Base-by-base conservation (phyloP, 2,888 invertebrate genomes). In the Choristoneura rosaceana region DNA sequence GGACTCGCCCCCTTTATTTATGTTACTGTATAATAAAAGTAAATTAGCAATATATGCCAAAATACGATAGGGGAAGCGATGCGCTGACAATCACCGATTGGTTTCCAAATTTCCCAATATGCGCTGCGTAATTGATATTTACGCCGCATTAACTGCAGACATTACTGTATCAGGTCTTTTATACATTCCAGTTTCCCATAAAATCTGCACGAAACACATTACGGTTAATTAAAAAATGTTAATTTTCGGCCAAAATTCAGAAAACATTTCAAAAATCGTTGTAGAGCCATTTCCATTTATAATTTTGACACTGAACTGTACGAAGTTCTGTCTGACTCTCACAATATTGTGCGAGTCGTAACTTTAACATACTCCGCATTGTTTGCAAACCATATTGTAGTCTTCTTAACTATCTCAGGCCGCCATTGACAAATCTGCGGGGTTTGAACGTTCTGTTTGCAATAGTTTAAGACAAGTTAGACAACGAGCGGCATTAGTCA, bases 111-210 rank as follows among this genome's bases (percentile, higher is more conserved):
- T 87, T 85, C 80, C 86, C 87, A 80, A 87, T 87, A 86, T 84
- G 86, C 85, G 81, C 87, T 77, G 76, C 80, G 83, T 91, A 92
- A 93, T 93, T 92, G 91, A 90, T 92, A 92, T 93, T 93, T 91
- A 92, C 90, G 91, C 86, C 77, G 83, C 89, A 88, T 88, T 90
- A 86, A 90, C 81, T 84, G 82, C 81, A 80, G 58, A 71, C 80
- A 81, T 79, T 82, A 82, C 82, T 78, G 78, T 78, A 80, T 81
- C 78, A 80, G 79, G 84, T 85, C 86, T 84, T 82, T 86, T 86
- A 81, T 63, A 58, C 45, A 8, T 58, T 68, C 47, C 25, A 47
- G 45, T 59, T 68, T 59, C 12, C 58, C 55, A 45, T 64, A 17
- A 60, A 66, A 61, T 52, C 50, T 33, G 41, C 38, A 15, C 25